These are phyloP conservation scores for Chionis minor DNA, from an alignment of 2,113 vertebrate genomes.

Conservation along the genomic window DNA sequence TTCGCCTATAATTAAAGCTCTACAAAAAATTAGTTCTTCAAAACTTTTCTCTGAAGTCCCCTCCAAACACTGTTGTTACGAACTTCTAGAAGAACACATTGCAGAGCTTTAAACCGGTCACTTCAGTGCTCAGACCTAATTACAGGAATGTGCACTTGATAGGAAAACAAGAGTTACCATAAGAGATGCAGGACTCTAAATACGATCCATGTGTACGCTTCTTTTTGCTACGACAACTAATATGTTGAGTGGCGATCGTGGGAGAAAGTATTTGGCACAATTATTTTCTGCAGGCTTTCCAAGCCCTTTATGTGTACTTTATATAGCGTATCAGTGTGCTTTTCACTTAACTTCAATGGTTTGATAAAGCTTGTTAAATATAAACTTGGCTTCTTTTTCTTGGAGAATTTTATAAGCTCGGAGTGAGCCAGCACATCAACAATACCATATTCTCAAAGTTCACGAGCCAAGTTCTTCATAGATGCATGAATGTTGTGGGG, in stretches of 20 bases:
- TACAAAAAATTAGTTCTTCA: background rate
- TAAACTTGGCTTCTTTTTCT: slow-evolving; percentile 49
- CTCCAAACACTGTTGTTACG: background rate
- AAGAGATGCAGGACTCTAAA: background rate
- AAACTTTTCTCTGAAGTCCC: background rate
- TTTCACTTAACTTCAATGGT: slow-evolving; percentile 38
- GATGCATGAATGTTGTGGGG: background rate
- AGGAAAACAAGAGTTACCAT: background rate
- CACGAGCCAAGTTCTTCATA: background rate
- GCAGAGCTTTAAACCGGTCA: background rate
- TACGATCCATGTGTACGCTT: background rate
- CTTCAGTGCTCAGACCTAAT: background rate
- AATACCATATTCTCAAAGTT: background rate
- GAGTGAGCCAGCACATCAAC: background rate
- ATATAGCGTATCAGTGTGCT: background rate
- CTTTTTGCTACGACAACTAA: background rate
- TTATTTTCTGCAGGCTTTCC: slow-evolving; percentile 17
- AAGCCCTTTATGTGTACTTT: slow-evolving; percentile 21
- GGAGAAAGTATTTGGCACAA: slow-evolving; percentile 20
- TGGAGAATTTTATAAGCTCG: background rate
- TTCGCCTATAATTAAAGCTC: background rate
- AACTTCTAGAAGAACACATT: background rate
- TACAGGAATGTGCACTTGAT: background rate
- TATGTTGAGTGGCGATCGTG: background rate
- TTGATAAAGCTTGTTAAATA: slow-evolving; percentile 64